Evolutionary conservation across 2,888 invertebrate species (phyloP).

Genomic region (Harpalus rubripes): DNA sequence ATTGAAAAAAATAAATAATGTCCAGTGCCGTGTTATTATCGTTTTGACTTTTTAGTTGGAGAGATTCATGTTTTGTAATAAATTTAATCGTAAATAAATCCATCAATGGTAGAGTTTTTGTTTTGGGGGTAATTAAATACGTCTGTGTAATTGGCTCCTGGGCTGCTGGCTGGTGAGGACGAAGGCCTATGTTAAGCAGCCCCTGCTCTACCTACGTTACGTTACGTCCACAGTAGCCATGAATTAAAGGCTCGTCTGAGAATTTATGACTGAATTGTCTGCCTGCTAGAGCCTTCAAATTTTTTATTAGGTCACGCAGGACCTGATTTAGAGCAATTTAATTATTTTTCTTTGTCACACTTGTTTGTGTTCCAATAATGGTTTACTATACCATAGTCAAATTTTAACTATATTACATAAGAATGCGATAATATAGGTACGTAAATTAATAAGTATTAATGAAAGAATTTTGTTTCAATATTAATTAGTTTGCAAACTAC

Average conservation of each 20-base stretch:
- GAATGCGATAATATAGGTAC: too few relatives aligned
- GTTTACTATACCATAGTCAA: too few relatives aligned
- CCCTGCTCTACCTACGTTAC: conserved; percentile 39
- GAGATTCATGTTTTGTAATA: conserved; percentile 59
- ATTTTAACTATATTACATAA: too few relatives aligned
- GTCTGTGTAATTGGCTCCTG: conserved; percentile 48
- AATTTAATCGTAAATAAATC: conserved; percentile 64
- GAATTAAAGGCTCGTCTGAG: conserved; percentile 55
- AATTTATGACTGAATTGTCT: conserved; percentile 63
- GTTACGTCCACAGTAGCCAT: conserved; percentile 50
- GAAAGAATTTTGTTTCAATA: too few relatives aligned
- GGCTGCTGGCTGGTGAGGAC: background rate
- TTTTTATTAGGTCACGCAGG: conserved; percentile 56
- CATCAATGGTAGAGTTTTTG: conserved; percentile 55
- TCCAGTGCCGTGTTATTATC: conserved; percentile 60
- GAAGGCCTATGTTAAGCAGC: background rate
- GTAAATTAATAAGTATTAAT: too few relatives aligned
- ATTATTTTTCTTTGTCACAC: background rate
- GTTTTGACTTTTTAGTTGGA: conserved; percentile 46
- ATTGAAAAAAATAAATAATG: conserved; percentile 55
- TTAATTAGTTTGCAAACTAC: too few relatives aligned
- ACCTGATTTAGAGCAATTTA: conserved; percentile 35
- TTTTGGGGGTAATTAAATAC: conserved; percentile 57
- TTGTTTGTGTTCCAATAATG: background rate
- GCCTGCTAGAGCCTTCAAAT: conserved; percentile 55